Percentiles rank a stretch among this genome's conserved stretches.
Evolutionary conservation across 2,888 invertebrate genomes (phyloP).

Genomic region (Drosophila quinaria): DNA sequence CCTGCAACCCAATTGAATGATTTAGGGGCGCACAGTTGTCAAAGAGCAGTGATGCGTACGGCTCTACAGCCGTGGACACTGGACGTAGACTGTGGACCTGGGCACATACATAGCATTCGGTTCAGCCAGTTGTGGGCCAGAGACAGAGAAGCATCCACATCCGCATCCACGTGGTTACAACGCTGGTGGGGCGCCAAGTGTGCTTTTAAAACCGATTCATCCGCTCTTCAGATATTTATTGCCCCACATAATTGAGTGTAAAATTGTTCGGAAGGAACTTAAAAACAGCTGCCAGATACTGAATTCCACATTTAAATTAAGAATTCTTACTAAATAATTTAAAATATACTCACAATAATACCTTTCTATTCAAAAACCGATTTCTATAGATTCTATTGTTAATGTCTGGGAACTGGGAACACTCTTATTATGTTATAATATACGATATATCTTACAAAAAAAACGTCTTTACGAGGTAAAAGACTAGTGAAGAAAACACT

Average conservation of each 20-base stretch:
- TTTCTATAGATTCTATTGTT: not conserved
- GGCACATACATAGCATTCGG: constrained; percentile 30
- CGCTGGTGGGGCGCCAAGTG: constrained; percentile 70
- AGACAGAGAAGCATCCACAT: constrained; percentile 24
- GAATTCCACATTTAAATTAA: constrained; percentile 3
- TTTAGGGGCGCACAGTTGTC: constrained; percentile 77
- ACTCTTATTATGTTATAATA: too few species aligned
- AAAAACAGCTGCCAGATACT: constrained; percentile 35
- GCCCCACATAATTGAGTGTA: constrained; percentile 78
- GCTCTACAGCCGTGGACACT: constrained; percentile 43
- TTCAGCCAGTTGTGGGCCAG: constrained; percentile 37
- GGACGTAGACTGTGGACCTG: not conserved
- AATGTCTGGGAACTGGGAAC: not conserved
- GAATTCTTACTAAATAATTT: not conserved
- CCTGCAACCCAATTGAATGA: constrained; percentile 71
- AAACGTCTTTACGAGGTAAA: too few species aligned
- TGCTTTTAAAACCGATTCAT: constrained; percentile 80
- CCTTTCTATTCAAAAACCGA: not conserved
- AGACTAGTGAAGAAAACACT: too few species aligned
- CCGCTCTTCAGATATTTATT: constrained; percentile 69
- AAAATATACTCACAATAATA: not conserved
- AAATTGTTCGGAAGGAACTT: constrained; percentile 58
- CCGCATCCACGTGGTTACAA: constrained; percentile 30
- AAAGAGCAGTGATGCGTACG: constrained; percentile 79
- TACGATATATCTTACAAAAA: too few species aligned